Base-by-base conservation (phyloP, 35 echinoderm and acorn worm species). In the Strongylocentrotus purpuratus region DNA sequence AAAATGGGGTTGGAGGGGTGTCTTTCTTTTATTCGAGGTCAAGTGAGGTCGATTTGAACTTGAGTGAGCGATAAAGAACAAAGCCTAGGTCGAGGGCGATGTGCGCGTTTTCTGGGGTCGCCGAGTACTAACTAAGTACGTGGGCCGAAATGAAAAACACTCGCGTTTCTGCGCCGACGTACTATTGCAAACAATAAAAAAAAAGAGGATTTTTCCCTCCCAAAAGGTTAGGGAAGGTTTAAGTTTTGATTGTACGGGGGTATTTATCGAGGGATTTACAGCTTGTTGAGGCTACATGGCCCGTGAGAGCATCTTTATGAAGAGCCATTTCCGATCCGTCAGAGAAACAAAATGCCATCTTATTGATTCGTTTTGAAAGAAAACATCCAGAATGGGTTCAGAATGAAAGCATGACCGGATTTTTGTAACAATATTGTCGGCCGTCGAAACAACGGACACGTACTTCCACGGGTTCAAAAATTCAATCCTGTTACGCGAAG, bases 31-130 rank as follows among this genome's bases (percentile, higher is more conserved):
- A 89, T 15, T 89, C 45, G 87, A 46, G 87, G 87, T 89, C 87
- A 89, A 89, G 25, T 25, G 87, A 31, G 87, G 87, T 89, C 45
- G 87, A 89, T 89, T 89, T 89, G 87, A 89, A 89, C 87, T 89
- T 33, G 87, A 89, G 87, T 89, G 87, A 89, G 87, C 87, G 87
- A 89, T 22, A 45, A 33, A 33, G 45, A 89, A 89, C 33, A 89
- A 89, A 78, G 50, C 50, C 10, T 55, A 14, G 50, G 50, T 55
- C 50, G 10, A 13, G 65, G 20, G 28, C 65, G 65, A 78, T 28
- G 65, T 78, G 65, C 20, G 25, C 65, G 65, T 78, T 78, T 78
- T 78, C 65, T 7, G 65, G 65, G 65, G 65, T 78, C 65, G 65
- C 20, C 65, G 65, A 28, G 65, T 78, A n/a, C 65, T 78, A 78